These are phyloP conservation scores for Pangasius sanitwongsei DNA, from an alignment of 2,797 vertebrate species.

Conservation along the genomic window DNA sequence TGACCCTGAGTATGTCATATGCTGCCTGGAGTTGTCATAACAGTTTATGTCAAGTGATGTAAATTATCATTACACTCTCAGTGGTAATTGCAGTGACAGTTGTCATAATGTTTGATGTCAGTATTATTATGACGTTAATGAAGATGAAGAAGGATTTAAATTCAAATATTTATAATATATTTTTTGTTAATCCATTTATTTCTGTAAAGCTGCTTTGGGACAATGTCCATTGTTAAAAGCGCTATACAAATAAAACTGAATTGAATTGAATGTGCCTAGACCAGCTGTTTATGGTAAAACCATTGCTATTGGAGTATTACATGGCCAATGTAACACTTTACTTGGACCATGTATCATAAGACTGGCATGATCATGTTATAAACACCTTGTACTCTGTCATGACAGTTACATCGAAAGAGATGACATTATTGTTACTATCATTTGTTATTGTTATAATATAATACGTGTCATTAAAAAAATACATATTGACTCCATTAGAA, in stretches of 20 bases:
- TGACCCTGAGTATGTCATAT: background rate
- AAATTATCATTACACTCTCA: background rate
- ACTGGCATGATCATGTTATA: background rate
- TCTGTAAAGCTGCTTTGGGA: too few species aligned
- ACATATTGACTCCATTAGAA: background rate
- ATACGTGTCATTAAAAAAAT: background rate
- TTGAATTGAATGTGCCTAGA: too few species aligned
- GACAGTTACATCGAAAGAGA: background rate
- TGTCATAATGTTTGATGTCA: background rate
- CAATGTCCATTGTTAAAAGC: too few species aligned
- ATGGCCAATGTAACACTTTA: background rate
- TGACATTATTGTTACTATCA: background rate
- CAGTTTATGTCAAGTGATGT: background rate
- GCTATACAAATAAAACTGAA: too few species aligned
- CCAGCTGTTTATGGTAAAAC: background rate
- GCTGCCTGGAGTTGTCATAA: background rate
- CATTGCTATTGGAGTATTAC: background rate
- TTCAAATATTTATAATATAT: too few species aligned
- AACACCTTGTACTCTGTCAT: background rate
- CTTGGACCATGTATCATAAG: background rate
- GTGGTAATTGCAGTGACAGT: background rate
- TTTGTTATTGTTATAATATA: background rate
- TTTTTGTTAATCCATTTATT: too few species aligned
- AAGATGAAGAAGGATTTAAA: background rate
- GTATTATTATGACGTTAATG: background rate